These are phyloP conservation scores for Phalloptychus januarius DNA, from an alignment of 2,797 vertebrate species.

Conservation along the genomic window DNA sequence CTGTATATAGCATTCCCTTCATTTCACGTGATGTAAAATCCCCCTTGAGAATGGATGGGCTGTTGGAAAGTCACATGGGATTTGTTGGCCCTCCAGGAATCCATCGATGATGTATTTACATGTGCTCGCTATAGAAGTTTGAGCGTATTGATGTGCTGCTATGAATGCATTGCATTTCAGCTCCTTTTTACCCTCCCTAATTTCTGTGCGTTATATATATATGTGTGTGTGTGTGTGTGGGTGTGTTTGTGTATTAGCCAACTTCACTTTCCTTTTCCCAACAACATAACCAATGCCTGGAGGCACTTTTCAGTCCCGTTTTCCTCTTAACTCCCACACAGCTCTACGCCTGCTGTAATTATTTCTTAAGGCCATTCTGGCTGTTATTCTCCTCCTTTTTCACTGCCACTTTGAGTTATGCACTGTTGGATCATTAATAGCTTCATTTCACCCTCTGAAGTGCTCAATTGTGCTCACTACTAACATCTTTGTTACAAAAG, in stretches of 20 bases:
- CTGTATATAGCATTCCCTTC: constrained; percentile 37
- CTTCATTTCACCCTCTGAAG: constrained; percentile 58
- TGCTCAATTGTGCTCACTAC: constrained; percentile 40
- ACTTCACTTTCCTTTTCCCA: constrained; percentile 37
- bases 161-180: neutral
- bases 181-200: constrained; percentile 12
- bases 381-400: constrained; percentile 49
- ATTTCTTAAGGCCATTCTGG: constrained; percentile 29
- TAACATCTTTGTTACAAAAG: constrained; percentile 45
- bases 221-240: constrained; percentile 23
- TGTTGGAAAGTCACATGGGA: constrained; percentile 32
- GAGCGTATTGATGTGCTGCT: constrained; percentile 2
- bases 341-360: constrained; percentile 14
- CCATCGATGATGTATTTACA: constrained; percentile 24
- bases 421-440: constrained; percentile 66
- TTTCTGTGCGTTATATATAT: neutral
- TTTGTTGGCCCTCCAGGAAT: constrained; percentile 22
- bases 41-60: constrained; percentile 40
- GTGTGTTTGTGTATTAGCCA: constrained; percentile 36
- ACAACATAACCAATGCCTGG: constrained; percentile 44
- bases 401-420: constrained; percentile 65
- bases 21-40: constrained; percentile 42
- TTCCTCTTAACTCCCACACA: constrained; percentile 58
- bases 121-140: constrained; percentile 8
- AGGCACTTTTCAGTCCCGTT: constrained; percentile 45